phyloP scores from a whole-genome alignment of 92 coral and sea anemone genomes.

The Palythoa grandis region DNA sequence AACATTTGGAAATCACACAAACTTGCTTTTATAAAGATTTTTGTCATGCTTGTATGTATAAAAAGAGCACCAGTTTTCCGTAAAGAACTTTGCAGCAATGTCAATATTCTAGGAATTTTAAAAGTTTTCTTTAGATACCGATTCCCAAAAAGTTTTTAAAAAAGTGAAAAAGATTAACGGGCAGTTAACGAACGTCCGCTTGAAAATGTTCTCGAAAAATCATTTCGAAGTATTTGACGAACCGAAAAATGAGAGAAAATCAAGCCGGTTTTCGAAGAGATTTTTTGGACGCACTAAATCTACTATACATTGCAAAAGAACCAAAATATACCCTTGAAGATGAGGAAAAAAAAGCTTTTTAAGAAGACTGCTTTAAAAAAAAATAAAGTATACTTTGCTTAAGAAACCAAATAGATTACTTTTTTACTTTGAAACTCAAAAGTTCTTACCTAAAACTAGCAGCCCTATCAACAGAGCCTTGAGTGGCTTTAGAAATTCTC shows the following conservation, averaged over 20 bases:
- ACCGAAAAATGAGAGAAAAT: not conserved
- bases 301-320: too few species aligned
- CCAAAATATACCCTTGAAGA: too few species aligned
- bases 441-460: conserved; percentile 23
- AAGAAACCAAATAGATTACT: not conserved
- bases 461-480: conserved; percentile 11
- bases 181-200: not conserved
- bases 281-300: not conserved
- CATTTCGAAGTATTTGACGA: not conserved
- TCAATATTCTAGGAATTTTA: too few species aligned
- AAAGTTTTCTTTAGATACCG: too few species aligned
- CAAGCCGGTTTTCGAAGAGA: not conserved
- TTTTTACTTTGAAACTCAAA: not conserved
- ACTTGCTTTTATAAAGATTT: too few species aligned
- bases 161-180: not conserved
- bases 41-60: too few species aligned
- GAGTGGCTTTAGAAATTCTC: not conserved
- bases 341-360: not conserved
- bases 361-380: not conserved
- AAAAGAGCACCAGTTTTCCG: too few species aligned
- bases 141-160: not conserved
- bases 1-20: too few species aligned
- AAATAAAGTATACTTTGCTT: not conserved
- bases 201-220: not conserved
- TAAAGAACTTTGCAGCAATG: too few species aligned